These are phyloP conservation scores for Ganaspis brasiliensis DNA, from an alignment of 2,888 invertebrate species.

Conservation along the genomic window DNA sequence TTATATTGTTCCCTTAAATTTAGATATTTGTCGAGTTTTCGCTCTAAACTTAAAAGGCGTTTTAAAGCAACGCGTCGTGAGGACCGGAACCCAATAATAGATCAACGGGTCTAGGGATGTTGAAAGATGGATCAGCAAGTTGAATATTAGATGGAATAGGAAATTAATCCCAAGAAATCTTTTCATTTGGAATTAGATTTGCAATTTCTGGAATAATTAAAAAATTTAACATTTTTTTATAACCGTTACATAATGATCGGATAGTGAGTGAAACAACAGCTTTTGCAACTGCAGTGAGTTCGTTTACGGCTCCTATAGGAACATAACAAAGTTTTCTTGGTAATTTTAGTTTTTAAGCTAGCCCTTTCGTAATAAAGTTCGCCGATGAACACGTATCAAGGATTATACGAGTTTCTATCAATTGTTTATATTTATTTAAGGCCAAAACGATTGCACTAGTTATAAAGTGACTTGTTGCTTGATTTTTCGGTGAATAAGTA, in stretches of 20 bases:
- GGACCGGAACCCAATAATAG: slow-evolving; percentile 51
- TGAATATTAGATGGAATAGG: slow-evolving; percentile 46
- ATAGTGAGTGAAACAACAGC: slow-evolving; percentile 40
- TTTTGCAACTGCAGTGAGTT: slow-evolving; percentile 45
- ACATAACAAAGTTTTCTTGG: slow-evolving; percentile 18
- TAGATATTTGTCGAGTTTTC: not conserved
- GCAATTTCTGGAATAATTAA: slow-evolving; percentile 1
- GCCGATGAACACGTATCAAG: slow-evolving; percentile 54
- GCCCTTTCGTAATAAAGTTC: slow-evolving; percentile 53
- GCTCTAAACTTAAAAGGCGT: not conserved
- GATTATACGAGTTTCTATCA: slow-evolving; percentile 44
- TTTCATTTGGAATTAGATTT: not conserved
- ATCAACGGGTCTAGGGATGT: slow-evolving; percentile 48
- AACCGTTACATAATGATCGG: slow-evolving; percentile 44
- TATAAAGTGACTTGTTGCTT: slow-evolving; percentile 42
- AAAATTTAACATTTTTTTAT: slow-evolving; percentile 48
- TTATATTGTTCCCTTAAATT: not conserved
- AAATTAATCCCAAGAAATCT: slow-evolving; percentile 36
- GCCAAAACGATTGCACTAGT: slow-evolving; percentile 48
- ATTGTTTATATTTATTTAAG: not conserved
- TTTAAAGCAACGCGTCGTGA: not conserved
- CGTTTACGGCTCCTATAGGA: slow-evolving; percentile 52
- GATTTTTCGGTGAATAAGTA: too few species aligned
- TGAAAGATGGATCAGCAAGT: slow-evolving; percentile 57
- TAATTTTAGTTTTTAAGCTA: slow-evolving; percentile 28